phyloP scores from a whole-genome alignment of 2,797 vertebrate species.

The Xenopus petersii region DNA sequence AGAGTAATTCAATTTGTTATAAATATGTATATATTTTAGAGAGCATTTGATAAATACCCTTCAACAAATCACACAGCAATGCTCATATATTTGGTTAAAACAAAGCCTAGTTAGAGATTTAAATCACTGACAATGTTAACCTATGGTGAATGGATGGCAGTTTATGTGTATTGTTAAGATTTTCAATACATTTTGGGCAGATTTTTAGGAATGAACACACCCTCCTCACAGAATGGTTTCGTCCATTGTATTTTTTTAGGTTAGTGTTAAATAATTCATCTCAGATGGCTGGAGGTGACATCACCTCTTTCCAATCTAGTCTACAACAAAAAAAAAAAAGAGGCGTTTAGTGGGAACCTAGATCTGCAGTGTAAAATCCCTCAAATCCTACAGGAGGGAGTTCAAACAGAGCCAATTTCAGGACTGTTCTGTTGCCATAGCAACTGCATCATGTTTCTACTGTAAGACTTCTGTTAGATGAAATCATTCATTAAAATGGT shows the following conservation, averaged over 20 bases:
- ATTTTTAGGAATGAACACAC: neutral
- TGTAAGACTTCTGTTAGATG: slow-evolving; percentile 63
- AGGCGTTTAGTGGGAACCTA: neutral
- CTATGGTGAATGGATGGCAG: too few relatives aligned
- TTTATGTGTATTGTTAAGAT: too few relatives aligned
- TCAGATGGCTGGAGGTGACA: slow-evolving; percentile 55
- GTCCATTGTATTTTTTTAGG: slow-evolving; percentile 30
- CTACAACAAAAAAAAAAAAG: neutral
- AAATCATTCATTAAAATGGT: slow-evolving; percentile 61
- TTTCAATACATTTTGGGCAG: neutral
- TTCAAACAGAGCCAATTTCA: slow-evolving; percentile 60
- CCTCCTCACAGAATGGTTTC: neutral
- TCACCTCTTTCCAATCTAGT: slow-evolving; percentile 38
- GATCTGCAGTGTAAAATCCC: slow-evolving; percentile 18
- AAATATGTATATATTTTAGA: too few relatives aligned
- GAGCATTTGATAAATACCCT: too few relatives aligned
- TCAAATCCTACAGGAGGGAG: slow-evolving; percentile 48
- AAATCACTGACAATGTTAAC: too few relatives aligned
- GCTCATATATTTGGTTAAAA: too few relatives aligned
- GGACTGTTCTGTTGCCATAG: slow-evolving; percentile 67
- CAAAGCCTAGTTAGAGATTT: too few relatives aligned
- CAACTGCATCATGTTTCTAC: slow-evolving; percentile 69
- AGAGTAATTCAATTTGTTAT: too few relatives aligned
- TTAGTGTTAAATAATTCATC: slow-evolving; percentile 44
- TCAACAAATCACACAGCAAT: too few relatives aligned